phyloP scores from a whole-genome alignment of 2,888 invertebrate genomes.

The Drosophila falleni region DNA sequence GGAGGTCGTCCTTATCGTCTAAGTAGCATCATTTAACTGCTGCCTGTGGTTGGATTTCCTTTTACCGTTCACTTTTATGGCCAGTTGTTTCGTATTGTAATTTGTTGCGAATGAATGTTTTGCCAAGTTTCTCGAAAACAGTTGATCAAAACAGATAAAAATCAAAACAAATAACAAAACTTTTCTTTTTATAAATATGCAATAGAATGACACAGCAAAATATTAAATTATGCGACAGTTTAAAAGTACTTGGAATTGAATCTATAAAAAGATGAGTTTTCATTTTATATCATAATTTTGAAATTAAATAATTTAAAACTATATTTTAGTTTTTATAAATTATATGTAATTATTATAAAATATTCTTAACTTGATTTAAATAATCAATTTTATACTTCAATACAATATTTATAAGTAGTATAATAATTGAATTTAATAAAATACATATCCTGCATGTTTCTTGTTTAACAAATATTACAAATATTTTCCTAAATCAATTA shows the following conservation, averaged over 20 bases:
- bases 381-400: not conserved
- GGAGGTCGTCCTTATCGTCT: slow-evolving; percentile 66
- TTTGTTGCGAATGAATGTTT: slow-evolving; percentile 68
- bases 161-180: slow-evolving; percentile 39
- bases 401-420: not conserved
- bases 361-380: not conserved
- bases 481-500: slow-evolving; percentile 6
- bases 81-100: slow-evolving; percentile 49
- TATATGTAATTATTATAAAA: not conserved
- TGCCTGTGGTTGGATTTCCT: slow-evolving; percentile 64
- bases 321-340: not conserved
- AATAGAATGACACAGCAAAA: not conserved
- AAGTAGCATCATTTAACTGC: slow-evolving; percentile 81
- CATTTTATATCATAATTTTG: not conserved
- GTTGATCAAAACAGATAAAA: slow-evolving; percentile 21
- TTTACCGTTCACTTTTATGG: slow-evolving; percentile 40
- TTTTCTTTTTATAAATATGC: not conserved
- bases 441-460: not conserved
- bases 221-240: slow-evolving; percentile 1
- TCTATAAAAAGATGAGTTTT: not conserved
- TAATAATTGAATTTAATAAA: not conserved
- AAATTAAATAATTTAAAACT: not conserved
- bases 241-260: not conserved
- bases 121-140: slow-evolving; percentile 39
- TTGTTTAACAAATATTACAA: slow-evolving; percentile 1